Evolutionary conservation across 2,888 invertebrate species (phyloP).

Genomic region (Lydus trimaculatus): DNA sequence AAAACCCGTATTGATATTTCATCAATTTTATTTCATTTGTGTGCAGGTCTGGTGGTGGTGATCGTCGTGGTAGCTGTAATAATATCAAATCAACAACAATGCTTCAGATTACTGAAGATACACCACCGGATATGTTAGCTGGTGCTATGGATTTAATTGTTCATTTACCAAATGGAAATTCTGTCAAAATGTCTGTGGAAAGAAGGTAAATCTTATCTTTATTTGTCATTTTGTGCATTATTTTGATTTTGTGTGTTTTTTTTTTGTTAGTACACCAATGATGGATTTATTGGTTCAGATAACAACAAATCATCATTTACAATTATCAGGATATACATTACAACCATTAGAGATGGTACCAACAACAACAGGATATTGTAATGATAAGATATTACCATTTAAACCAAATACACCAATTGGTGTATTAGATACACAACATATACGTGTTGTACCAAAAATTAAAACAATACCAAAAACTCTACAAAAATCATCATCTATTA

Average conservation of each 20-base stretch:
- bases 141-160: conserved; percentile 74
- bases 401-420: conserved; percentile 79
- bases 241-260: too few species aligned
- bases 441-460: conserved; percentile 56
- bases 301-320: conserved; percentile 72
- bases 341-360: conserved; percentile 66
- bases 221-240: too few species aligned
- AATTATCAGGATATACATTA: conserved; percentile 71
- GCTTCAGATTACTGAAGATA: conserved; percentile 70
- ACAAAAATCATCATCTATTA: conserved; percentile 35
- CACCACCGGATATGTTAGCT: conserved; percentile 73
- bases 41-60: conserved; percentile 46
- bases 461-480: conserved; percentile 39
- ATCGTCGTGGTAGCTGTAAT: conserved; percentile 35
- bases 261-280: conserved; percentile 73
- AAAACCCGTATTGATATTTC: neutral
- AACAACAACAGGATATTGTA: conserved; percentile 55
- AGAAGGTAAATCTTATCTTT: conserved; percentile 59
- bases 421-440: conserved; percentile 63
- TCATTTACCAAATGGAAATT: conserved; percentile 65
- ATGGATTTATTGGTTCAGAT: conserved; percentile 79
- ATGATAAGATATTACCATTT: conserved; percentile 68
- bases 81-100: conserved; percentile 47
- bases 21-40: conserved; percentile 24
- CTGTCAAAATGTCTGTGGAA: conserved; percentile 66